Conservation (phyloP, 2,797 vertebrate genomes). For the Intellagama lesueurii region DNA sequence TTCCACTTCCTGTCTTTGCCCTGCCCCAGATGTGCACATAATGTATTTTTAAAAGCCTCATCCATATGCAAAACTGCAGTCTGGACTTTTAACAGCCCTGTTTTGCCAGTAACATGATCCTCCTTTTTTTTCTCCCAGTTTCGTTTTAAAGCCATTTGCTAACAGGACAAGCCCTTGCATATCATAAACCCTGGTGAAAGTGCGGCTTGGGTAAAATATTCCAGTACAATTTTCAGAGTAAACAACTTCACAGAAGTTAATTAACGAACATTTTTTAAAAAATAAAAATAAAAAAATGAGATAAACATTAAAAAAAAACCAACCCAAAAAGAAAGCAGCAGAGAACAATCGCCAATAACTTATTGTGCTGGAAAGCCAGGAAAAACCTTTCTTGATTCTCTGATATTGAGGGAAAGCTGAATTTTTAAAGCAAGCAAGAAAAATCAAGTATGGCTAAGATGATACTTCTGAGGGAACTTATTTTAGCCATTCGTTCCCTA, state of each 20-base stretch:
- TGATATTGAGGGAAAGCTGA: slow-evolving; percentile 59
- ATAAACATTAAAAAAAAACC: slow-evolving; percentile 69
- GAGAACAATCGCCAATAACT: slow-evolving; percentile 51
- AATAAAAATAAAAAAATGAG: slow-evolving; percentile 57
- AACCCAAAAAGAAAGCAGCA: slow-evolving; percentile 68
- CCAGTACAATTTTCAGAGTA: slow-evolving; percentile 90
- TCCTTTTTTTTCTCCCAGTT: slow-evolving; percentile 68
- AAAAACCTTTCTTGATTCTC: slow-evolving; percentile 68
- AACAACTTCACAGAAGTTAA: slow-evolving; percentile 99
- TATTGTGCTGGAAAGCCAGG: slow-evolving; percentile 12
- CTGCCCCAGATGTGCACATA: slow-evolving; percentile 77
- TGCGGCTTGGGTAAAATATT: slow-evolving; percentile 86
- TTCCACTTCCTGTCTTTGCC: slow-evolving; percentile 70
- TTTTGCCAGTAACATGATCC: slow-evolving; percentile 75
- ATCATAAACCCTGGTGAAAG: slow-evolving; percentile 82
- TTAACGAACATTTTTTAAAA: slow-evolving; percentile 71
- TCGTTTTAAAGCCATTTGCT: slow-evolving; percentile 82
- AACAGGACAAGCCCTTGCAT: slow-evolving; percentile 85
- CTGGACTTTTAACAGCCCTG: slow-evolving; percentile 34
- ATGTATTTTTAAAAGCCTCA: slow-evolving; percentile 75
- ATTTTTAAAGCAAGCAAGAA: slow-evolving; percentile 66
- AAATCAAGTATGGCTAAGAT: slow-evolving; percentile 61
- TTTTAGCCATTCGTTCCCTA: slow-evolving; percentile 68
- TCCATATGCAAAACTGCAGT: slow-evolving; percentile 80
- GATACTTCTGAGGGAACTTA: slow-evolving; percentile 45